Base-by-base conservation (phyloP, 64 coral and sea anemone genomes). In the Montipora capricornis region DNA sequence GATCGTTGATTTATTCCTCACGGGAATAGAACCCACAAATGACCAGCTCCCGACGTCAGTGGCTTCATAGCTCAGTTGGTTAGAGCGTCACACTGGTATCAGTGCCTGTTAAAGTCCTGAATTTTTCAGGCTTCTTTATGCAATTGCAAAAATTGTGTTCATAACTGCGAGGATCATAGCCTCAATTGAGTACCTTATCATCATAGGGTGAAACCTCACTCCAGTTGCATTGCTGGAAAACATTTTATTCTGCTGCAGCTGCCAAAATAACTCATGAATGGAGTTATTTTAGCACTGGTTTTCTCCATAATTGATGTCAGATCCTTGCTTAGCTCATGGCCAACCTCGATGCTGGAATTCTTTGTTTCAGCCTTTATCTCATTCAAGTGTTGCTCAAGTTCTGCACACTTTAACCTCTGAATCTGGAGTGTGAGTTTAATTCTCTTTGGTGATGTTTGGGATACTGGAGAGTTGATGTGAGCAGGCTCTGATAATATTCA, bases 341-440 rank as follows among this genome's bases (percentile, higher is more conserved):
- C 52, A 55, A 55, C 52, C 52, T 55, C 52, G 10, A 55, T 55
- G 52, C 52, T 81, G 79, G 79, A 81, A 52, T 55, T 81, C 79
- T 81, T 49, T 49, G 55, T 81, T 59, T 81, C 49, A 59, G 46
- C 45, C 47, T 59, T 81, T 48, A 81, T 59, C 50, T 81, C 79
- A 49, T 81, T 55, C 45, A 81, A 55, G 51, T 81, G 45, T 59
- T 59, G 79, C 50, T 81, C 79, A 81, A 81, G 79, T 55, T 81
- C 79, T 52, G 79, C 79, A 81, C 79, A 81, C 50, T 81, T 81
- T 52, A 81, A 55, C 20, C 51, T 81, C 50, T 81, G 79, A 7
- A 81, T 81, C 79, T 81, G 79, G 12, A 81, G 50, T 81, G 79
- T 50, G 46, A 49, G 51, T 81, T 81, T 81, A 17, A 81, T 81